Evolutionary conservation across 2,888 invertebrate genomes (phyloP), one percentile per base, ranked within the genome.

Genomic region (Troglohyphantes excavatus): DNA sequence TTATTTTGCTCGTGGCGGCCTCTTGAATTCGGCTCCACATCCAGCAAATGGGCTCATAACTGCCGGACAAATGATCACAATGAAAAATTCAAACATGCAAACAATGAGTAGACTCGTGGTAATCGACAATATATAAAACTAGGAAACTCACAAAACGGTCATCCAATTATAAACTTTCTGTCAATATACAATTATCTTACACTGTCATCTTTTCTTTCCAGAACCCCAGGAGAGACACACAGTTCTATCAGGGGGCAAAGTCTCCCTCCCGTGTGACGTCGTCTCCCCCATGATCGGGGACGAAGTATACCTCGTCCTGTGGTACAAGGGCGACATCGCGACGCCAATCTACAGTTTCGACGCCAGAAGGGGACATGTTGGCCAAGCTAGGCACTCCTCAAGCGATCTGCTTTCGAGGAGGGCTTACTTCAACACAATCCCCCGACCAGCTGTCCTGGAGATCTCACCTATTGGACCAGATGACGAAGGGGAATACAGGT

Each of bases 401-500:
- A 96, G 96, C 88, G 96, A 96, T 94, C 96, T 96, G 93, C 97
- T 97, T 94, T 97, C 97, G 39, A 96, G 96, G 91, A 95, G 97
- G 92, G 97, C 97, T 91, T 96, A 96, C 95, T 97, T 97, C 94
- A 95, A 95, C 93, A 95, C 96, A 78, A 95, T 96, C 88, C 96
- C 96, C 0, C 27, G 90, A 26, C 91, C 91, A 1, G 88, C 91
- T 2, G 85, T 86, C 39, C 76, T 91, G 19, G 90, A 90, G 59
- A 86, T 91, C 11, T 68, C 81, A 9, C 72, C 90, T 2, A 96
- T 97, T 93, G 96, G 96, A 94, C 95, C 97, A 65, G 96, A 96
- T 93, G 97, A 98, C 94, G 97, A 97, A 93, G 97, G 97, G 93
- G 95, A 97, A 92, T 98, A 97, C 95, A 95, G 97, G 91, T 98